A percentile compares a stretch with the other conserved stretches of the same genome.
Evolutionary conservation across 2,888 invertebrate genomes (phyloP).

Genomic region (Xestia sexstrigata): DNA sequence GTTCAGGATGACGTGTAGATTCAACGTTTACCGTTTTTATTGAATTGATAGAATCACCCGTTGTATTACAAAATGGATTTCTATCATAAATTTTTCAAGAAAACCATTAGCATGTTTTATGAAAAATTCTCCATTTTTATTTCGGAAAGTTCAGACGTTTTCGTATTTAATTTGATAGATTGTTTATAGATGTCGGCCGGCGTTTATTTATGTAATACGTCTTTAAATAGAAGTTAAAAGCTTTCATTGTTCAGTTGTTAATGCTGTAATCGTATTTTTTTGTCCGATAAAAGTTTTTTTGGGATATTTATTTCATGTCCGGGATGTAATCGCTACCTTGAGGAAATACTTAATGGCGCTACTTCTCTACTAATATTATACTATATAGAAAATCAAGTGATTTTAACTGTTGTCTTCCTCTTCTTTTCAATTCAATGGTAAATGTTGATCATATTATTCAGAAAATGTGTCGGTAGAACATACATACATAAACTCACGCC

Average conservation of each 20-base stretch:
- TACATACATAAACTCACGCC: no score
- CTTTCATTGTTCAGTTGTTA: constrained; percentile 40
- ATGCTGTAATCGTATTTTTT: constrained; percentile 17
- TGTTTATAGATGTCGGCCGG: constrained; percentile 43
- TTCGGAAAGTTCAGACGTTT: constrained; percentile 20
- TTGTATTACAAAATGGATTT: constrained; percentile 40
- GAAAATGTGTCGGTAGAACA: not conserved
- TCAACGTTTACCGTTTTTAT: constrained; percentile 37
- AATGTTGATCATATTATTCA: no score
- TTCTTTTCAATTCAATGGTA: not conserved
- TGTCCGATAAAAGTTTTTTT: constrained; percentile 9
- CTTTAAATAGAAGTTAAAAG: constrained; percentile 54
- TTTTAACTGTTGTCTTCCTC: not conserved
- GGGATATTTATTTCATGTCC: not conserved
- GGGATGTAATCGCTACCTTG: not conserved
- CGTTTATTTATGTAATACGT: constrained; percentile 34
- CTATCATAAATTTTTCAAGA: constrained; percentile 32
- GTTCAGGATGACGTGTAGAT: constrained; percentile 31
- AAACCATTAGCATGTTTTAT: constrained; percentile 44
- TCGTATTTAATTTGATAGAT: constrained; percentile 49
- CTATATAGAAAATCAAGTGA: not conserved
- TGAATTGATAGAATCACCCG: constrained; percentile 40
- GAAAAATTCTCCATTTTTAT: constrained; percentile 30
- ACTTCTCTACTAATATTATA: not conserved
- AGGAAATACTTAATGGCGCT: not conserved